Conservation (phyloP, 1,140 invertebrate species). For the Monomorium pharaonis region DNA sequence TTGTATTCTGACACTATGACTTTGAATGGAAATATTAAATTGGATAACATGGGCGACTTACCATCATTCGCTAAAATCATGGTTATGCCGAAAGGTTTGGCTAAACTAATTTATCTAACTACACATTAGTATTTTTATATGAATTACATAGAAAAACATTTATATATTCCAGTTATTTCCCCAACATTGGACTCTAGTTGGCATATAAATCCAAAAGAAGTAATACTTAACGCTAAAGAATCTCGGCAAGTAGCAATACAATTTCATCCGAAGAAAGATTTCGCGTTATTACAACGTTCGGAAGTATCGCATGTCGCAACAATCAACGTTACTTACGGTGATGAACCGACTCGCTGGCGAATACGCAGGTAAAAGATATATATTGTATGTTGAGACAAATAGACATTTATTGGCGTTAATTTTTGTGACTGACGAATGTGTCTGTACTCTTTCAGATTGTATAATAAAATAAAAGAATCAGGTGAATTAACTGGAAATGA, state of each 20-base stretch:
- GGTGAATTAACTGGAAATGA: conserved; percentile 76
- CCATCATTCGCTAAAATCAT: conserved; percentile 83
- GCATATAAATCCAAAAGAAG: conserved; percentile 80
- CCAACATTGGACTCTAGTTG: conserved; percentile 79
- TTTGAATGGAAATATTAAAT: conserved; percentile 79
- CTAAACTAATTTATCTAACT: neutral
- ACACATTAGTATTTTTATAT: neutral
- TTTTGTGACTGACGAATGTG: neutral
- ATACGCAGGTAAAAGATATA: conserved; percentile 78
- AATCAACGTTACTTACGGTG: conserved; percentile 80
- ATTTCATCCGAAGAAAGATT: conserved; percentile 80
- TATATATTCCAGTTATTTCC: conserved; percentile 78
- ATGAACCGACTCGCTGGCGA: conserved; percentile 82
- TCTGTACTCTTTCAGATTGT: conserved; percentile 76
- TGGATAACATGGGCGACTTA: conserved; percentile 84
- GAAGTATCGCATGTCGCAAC: conserved; percentile 81
- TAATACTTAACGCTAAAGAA: conserved; percentile 79
- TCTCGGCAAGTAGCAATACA: conserved; percentile 76
- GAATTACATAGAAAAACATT: conserved; percentile 10
- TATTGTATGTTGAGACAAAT: neutral
- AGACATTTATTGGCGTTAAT: neutral
- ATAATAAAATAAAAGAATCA: conserved; percentile 79
- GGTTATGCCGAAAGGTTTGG: conserved; percentile 82
- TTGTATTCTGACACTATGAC: conserved; percentile 78
- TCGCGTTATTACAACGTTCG: conserved; percentile 71